These are phyloP conservation scores for Sylvilagus bachmani DNA, from an alignment of 2,113 vertebrate species.

Conservation along the genomic window DNA sequence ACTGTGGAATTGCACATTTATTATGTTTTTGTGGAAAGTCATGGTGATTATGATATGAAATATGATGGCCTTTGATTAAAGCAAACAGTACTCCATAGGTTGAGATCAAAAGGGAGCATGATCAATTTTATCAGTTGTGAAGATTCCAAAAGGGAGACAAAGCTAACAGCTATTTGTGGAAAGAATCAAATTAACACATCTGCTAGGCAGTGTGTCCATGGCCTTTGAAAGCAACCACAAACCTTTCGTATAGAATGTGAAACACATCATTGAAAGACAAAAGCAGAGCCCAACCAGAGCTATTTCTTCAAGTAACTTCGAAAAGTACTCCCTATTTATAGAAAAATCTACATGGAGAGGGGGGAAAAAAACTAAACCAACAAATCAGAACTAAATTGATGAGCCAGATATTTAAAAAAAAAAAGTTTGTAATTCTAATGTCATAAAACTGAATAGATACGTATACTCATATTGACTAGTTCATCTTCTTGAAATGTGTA, in stretches of 20 bases:
- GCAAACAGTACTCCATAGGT: not conserved
- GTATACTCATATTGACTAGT: not conserved
- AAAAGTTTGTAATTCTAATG: slow-evolving; percentile 34
- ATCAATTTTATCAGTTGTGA: slow-evolving; percentile 27
- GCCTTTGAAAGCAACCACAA: not conserved
- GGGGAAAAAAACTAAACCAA: not conserved
- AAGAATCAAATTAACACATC: not conserved
- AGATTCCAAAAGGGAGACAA: slow-evolving; percentile 9
- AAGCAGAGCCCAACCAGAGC: not conserved
- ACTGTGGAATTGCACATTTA: not conserved
- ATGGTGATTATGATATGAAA: not conserved
- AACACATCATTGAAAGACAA: slow-evolving; percentile 15
- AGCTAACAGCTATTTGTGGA: slow-evolving; percentile 1
- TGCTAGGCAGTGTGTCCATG: not conserved
- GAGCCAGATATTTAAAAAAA: not conserved
- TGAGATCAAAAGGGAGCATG: not conserved
- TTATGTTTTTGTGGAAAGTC: not conserved
- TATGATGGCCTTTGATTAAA: slow-evolving; percentile 21
- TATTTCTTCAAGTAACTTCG: not conserved
- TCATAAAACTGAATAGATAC: slow-evolving; percentile 6
- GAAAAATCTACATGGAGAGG: not conserved
- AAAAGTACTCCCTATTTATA: not conserved
- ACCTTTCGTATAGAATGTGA: not conserved
- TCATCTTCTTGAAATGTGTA: slow-evolving; percentile 32
- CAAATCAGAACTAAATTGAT: slow-evolving; percentile 41